These are phyloP conservation scores for Lasioglossum baleicum DNA, from an alignment of 1,140 invertebrate genomes.

Conservation along the genomic window DNA sequence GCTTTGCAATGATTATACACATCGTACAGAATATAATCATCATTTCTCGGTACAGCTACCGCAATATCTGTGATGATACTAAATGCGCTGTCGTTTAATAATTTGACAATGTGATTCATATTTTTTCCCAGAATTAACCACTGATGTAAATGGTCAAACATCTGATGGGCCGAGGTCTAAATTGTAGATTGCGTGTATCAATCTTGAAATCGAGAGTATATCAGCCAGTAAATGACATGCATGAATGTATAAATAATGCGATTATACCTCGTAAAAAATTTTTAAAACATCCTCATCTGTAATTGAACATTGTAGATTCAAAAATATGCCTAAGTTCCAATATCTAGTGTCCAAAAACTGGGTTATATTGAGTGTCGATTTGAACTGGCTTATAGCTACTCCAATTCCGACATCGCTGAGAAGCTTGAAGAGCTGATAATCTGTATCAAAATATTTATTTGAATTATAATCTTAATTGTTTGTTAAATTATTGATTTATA, in stretches of 20 bases:
- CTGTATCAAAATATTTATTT: too few species aligned
- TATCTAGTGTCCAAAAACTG: conserved; percentile 27
- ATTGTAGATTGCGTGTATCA: not conserved
- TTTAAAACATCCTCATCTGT: not conserved
- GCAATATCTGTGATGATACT: conserved; percentile 55
- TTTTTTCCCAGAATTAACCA: conserved; percentile 52
- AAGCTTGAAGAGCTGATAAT: too few species aligned
- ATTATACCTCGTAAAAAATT: conserved; percentile 46
- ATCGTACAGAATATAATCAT: conserved; percentile 52
- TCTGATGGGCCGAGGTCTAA: conserved; percentile 31
- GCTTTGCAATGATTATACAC: conserved; percentile 59
- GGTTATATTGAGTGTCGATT: too few species aligned
- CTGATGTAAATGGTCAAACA: conserved; percentile 53
- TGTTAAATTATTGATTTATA: too few species aligned
- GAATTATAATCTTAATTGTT: too few species aligned
- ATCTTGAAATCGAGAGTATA: too few species aligned
- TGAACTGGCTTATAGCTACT: conserved; percentile 26
- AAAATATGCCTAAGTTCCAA: conserved; percentile 51
- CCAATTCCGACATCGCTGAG: too few species aligned
- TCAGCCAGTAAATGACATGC: too few species aligned
- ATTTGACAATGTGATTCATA: conserved; percentile 9
- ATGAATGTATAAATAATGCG: too few species aligned
- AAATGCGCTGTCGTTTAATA: conserved; percentile 53
- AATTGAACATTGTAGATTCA: conserved; percentile 46
- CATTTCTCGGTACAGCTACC: conserved; percentile 25